phyloP scores from a whole-genome alignment of 2,113 vertebrate genomes.

The Takifugu flavidus region DNA sequence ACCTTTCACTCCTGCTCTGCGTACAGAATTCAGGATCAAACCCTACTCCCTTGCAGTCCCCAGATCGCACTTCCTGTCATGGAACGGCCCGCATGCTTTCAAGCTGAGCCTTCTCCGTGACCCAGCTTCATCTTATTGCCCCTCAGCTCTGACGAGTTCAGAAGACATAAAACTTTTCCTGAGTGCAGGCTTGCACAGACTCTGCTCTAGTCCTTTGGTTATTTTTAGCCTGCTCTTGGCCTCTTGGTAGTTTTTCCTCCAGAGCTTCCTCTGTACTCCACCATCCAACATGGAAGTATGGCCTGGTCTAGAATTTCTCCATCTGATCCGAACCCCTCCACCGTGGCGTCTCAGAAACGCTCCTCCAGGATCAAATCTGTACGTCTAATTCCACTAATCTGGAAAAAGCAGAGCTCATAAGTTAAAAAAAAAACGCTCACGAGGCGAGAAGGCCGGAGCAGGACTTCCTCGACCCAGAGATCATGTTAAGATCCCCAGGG shows the following conservation, averaged over 20 bases:
- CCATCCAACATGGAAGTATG: constrained; percentile 40
- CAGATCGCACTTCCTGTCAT: constrained; percentile 35
- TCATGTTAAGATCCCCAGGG: too few species aligned
- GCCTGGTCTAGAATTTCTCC: constrained; percentile 25
- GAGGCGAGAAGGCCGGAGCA: background rate
- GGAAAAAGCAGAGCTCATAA: background rate
- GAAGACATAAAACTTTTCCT: constrained; percentile 33
- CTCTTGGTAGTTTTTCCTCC: constrained; percentile 52
- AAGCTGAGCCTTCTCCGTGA: constrained; percentile 15
- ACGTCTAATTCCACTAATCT: constrained; percentile 3
- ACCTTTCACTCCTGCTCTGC: constrained; percentile 8
- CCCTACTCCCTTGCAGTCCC: constrained; percentile 22
- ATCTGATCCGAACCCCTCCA: background rate
- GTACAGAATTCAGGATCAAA: constrained; percentile 25
- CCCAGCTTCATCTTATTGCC: constrained; percentile 6
- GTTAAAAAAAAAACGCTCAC: background rate
- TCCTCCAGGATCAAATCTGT: background rate
- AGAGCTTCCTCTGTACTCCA: constrained; percentile 45
- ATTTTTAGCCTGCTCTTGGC: constrained; percentile 58
- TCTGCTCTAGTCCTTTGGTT: constrained; percentile 31
- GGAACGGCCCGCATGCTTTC: constrained; percentile 31
- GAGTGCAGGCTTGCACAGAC: constrained; percentile 24
- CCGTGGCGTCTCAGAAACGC: constrained; percentile 2
- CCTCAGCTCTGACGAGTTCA: constrained; percentile 18
- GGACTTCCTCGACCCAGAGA: too few species aligned